These are phyloP conservation scores for Cosmorhoe ocellata DNA, from an alignment of 2,888 invertebrate species.

Conservation along the genomic window DNA sequence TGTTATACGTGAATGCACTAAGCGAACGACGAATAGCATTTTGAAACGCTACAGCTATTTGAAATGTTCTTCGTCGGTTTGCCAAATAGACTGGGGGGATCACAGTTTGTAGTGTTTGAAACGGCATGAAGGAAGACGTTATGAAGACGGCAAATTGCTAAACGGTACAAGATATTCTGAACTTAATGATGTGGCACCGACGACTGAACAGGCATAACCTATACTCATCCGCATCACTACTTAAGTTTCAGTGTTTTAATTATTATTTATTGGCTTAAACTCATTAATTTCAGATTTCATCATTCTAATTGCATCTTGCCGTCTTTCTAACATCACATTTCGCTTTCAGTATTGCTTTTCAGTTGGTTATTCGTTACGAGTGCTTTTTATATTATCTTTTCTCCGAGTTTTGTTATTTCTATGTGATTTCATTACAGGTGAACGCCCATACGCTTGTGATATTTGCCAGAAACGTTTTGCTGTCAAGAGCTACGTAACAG, in stretches of 20 bases:
- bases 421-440: constrained; percentile 75
- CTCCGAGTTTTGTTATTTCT: neutral
- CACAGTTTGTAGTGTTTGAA: constrained; percentile 23
- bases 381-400: constrained; percentile 2
- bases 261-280: constrained; percentile 66
- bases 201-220: constrained; percentile 49
- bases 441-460: constrained; percentile 90
- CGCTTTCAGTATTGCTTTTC: constrained; percentile 57
- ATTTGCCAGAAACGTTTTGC: constrained; percentile 91
- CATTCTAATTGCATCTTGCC: constrained; percentile 79
- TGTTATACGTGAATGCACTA: constrained; percentile 3
- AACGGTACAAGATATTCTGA: constrained; percentile 54
- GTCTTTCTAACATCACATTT: constrained; percentile 76
- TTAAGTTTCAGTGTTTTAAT: constrained; percentile 58
- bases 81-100: constrained; percentile 20
- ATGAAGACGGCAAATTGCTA: constrained; percentile 79
- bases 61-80: constrained; percentile 39
- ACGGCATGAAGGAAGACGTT: constrained; percentile 39
- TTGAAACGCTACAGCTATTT: neutral
- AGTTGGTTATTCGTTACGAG: constrained; percentile 1
- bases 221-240: constrained; percentile 66
- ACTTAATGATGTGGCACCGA: constrained; percentile 78
- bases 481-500: constrained; percentile 90
- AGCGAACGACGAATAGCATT: constrained; percentile 40
- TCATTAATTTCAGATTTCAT: constrained; percentile 73